Evolutionary conservation across 1,140 invertebrate genomes (phyloP).

Genomic region (Anastrepha ludens): DNA sequence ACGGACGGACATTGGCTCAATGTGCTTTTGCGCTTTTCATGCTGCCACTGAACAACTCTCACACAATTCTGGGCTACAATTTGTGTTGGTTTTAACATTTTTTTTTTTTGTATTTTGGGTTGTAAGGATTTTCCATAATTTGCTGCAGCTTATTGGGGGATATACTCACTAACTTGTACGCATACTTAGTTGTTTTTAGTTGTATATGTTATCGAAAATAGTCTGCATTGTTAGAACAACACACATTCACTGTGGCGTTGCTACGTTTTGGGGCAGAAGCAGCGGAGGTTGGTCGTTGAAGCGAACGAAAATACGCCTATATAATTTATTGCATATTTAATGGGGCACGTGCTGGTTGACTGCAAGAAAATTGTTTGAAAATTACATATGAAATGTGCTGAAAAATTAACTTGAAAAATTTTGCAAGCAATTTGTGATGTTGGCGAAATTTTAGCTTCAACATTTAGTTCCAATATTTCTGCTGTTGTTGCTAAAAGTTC

Average conservation of each 20-base stretch:
- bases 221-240: not conserved
- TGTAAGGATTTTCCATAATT: constrained; percentile 73
- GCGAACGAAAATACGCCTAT: constrained; percentile 51
- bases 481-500: not conserved
- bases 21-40: constrained; percentile 41
- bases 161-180: not conserved
- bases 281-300: not conserved
- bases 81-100: constrained; percentile 17
- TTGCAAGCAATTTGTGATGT: not conserved
- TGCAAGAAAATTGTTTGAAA: constrained; percentile 50
- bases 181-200: no score
- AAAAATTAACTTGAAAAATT: not conserved
- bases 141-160: constrained; percentile 69
- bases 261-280: not conserved
- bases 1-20: constrained; percentile 18
- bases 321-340: constrained; percentile 74
- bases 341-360: constrained; percentile 67
- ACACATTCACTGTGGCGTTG: not conserved
- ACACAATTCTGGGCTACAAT: not conserved
- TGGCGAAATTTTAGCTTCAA: not conserved
- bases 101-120: constrained; percentile 50
- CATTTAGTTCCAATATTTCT: not conserved
- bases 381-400: not conserved
- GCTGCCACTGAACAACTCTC: not conserved
- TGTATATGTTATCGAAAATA: constrained; percentile 18